Evolutionary conservation across 2,797 vertebrate species (phyloP).

Genomic region (Anguilla marmorata): DNA sequence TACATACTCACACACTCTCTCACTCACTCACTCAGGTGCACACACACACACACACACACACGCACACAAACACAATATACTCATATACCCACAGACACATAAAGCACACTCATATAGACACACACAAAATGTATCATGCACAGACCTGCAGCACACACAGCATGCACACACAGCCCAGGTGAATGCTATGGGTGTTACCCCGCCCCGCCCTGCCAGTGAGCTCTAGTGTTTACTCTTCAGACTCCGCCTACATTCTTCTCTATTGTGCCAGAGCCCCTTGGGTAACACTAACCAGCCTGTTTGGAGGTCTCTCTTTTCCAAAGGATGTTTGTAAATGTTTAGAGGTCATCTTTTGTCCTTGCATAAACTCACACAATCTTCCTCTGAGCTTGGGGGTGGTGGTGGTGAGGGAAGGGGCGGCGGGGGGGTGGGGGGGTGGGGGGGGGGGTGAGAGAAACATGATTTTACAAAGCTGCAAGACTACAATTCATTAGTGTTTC

Average conservation of each 20-base stretch:
- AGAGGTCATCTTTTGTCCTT: conserved; percentile 32
- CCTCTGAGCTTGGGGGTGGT: neutral
- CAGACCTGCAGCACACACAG: neutral
- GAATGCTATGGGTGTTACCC: conserved; percentile 16
- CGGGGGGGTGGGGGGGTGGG: no score
- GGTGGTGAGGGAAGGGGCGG: neutral
- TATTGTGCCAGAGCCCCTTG: conserved; percentile 7
- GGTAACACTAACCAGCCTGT: conserved; percentile 7
- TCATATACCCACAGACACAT: neutral
- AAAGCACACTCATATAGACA: neutral
- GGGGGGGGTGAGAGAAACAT: neutral
- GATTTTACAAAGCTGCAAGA: neutral
- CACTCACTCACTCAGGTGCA: neutral
- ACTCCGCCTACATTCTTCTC: neutral
- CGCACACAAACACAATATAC: neutral
- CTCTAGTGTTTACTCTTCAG: conserved; percentile 22
- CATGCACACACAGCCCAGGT: neutral
- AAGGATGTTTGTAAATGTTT: conserved; percentile 26
- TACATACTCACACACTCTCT: neutral
- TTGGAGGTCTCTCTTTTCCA: conserved; percentile 5
- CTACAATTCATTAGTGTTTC: neutral
- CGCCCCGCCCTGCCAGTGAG: neutral
- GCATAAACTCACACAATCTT: conserved; percentile 9
- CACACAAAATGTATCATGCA: neutral
- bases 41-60: neutral